Evolutionary conservation across 2,113 vertebrate species (phyloP), one percentile per base, ranked within the genome.

Genomic region (Nicator chloris): DNA sequence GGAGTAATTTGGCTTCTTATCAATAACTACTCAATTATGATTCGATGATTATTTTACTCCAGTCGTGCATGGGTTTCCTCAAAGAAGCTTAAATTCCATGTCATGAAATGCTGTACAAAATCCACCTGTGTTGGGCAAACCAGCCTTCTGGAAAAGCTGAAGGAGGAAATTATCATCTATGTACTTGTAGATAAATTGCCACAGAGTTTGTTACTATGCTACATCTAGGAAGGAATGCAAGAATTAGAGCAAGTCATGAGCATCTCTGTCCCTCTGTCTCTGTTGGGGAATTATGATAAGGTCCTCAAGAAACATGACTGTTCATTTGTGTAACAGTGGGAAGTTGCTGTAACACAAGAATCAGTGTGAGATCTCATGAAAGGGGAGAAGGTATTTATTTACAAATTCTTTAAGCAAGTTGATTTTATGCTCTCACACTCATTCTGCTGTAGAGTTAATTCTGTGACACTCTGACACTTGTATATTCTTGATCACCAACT

Each of bases 261-360:
- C 94, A 98, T 97, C 93, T 98, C 98, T 96, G 97, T 97, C 68
- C 97, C 97, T 65, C 56, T 65, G n/a, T 65, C 96, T 65, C 96
- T 98, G n/a, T 97, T 98, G 98, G 80, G 97, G 97, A 97, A 96
- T 98, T 95, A 98, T 97, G 98, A 98, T 97, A 72, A 95, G 98
- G 96, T 98, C 98, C 84, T 96, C 93, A 82, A 54, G 35, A 33
- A 1, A 6, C 72, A 33, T 13, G 33, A 40, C 61, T 54, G 26
- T 28, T 79, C 33, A 23, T 75, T 40, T 5, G 2, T 45, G 2
- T 50, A 70, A 70, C 21, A 63, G 19, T 4, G 40, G 45, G 45
- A 70, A 65, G 40, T 27, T 5, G 33, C 30, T 65, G 5, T 65
- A 60, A 65, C 28, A 33, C 13, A 60, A 42, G n/a, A 86, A 42